Percentiles rank a stretch among this genome's conserved stretches.
phyloP scores from a whole-genome alignment of 2,888 invertebrate species.

The Brachyptera risi region DNA sequence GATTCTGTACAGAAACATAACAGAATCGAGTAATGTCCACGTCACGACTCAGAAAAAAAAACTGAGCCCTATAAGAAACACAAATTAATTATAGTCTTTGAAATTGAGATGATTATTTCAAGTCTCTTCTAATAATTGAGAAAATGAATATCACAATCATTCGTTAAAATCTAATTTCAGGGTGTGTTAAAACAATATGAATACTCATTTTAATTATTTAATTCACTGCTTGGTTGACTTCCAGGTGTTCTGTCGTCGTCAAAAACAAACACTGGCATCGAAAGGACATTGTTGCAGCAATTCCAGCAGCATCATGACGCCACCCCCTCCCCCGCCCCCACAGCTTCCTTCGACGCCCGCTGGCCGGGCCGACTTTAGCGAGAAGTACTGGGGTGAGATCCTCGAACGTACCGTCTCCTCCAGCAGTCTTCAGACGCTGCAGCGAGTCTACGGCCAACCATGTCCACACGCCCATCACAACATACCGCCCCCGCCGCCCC shows the following conservation, averaged over 20 bases:
- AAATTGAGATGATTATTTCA: too few species aligned
- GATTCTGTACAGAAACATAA: too few species aligned
- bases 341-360: constrained; percentile 47
- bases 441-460: constrained; percentile 40
- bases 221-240: too few species aligned
- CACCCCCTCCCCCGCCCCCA: constrained; percentile 30
- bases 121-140: too few species aligned
- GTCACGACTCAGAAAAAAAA: too few species aligned
- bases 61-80: too few species aligned
- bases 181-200: too few species aligned
- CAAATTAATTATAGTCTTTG: too few species aligned
- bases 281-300: constrained; percentile 24
- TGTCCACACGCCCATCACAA: constrained; percentile 18
- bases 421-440: constrained; percentile 67
- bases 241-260: constrained; percentile 37
- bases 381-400: constrained; percentile 74
- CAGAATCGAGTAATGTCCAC: too few species aligned
- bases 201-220: too few species aligned
- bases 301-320: constrained; percentile 24
- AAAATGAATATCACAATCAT: too few species aligned
- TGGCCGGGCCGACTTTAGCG: constrained; percentile 59
- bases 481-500: constrained; percentile 21
- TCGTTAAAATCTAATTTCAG: too few species aligned
- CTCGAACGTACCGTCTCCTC: constrained; percentile 73
- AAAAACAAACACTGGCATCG: constrained; percentile 7